Percentiles rank a stretch among this genome's conserved stretches.
phyloP scores from a whole-genome alignment of 2,797 vertebrate genomes.

The Poeciliopsis turneri region DNA sequence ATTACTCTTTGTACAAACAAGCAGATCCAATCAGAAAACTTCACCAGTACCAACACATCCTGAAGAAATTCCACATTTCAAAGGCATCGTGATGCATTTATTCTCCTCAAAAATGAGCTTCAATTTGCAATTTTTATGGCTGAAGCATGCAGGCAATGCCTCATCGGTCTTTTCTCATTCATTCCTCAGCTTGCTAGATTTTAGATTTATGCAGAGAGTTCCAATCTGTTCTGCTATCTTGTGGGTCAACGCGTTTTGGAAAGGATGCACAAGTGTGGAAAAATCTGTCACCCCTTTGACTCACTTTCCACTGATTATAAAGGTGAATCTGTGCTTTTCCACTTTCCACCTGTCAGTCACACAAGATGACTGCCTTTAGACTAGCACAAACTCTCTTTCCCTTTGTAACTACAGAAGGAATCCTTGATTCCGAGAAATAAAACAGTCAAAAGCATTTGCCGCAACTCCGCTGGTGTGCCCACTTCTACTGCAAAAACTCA shows the following conservation, averaged over 20 bases:
- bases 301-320: constrained; percentile 61
- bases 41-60: constrained; percentile 39
- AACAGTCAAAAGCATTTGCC: constrained; percentile 61
- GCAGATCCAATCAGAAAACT: constrained; percentile 32
- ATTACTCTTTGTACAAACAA: constrained; percentile 65
- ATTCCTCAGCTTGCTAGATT: constrained; percentile 58
- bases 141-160: constrained; percentile 36
- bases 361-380: constrained; percentile 60
- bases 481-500: constrained; percentile 51
- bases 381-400: constrained; percentile 46
- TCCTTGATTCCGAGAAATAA: constrained; percentile 59
- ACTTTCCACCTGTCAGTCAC: constrained; percentile 71
- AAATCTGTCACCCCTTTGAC: constrained; percentile 53
- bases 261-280: constrained; percentile 54
- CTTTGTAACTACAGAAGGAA: constrained; percentile 48
- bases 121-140: constrained; percentile 56
- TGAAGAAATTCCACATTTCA: constrained; percentile 44
- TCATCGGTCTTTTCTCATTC: constrained; percentile 30
- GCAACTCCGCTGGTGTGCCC: constrained; percentile 47
- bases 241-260: constrained; percentile 71
- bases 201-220: constrained; percentile 61
- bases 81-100: constrained; percentile 46
- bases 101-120: constrained; percentile 65
- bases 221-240: constrained; percentile 56
- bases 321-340: constrained; percentile 59